phyloP scores from a whole-genome alignment of 2,797 vertebrate species.

The Megaceryle alcyon region DNA sequence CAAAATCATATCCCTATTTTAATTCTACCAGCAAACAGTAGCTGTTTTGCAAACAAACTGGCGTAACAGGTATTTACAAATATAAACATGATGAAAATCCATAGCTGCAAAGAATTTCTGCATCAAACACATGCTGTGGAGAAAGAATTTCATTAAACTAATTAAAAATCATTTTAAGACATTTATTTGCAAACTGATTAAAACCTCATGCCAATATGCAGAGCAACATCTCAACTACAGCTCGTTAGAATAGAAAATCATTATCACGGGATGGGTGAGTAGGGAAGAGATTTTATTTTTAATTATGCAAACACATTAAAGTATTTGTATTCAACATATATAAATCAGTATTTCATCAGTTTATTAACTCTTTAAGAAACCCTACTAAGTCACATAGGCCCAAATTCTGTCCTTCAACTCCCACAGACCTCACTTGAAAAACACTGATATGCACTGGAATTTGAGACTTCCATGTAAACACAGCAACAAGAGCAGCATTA shows the following conservation, averaged over 20 bases:
- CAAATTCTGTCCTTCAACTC: background rate
- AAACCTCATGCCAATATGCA: background rate
- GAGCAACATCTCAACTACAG: background rate
- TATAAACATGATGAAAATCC: background rate
- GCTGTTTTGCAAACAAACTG: background rate
- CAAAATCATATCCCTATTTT: background rate
- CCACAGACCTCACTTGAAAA: background rate
- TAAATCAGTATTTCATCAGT: background rate
- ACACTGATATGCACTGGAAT: background rate
- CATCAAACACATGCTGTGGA: background rate
- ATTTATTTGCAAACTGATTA: background rate
- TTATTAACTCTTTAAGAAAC: background rate
- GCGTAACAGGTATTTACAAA: background rate
- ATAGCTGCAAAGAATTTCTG: background rate
- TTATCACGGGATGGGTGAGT: background rate
- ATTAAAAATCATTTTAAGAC: background rate
- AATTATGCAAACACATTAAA: background rate
- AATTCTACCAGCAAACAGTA: background rate
- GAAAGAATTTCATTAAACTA: background rate
- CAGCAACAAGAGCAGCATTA: slow-evolving; percentile 2
- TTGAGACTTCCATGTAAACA: background rate
- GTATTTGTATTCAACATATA: background rate
- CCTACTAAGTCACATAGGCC: background rate
- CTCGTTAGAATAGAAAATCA: background rate
- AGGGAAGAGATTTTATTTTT: background rate